Evolutionary conservation across 2,888 invertebrate genomes (phyloP), one percentile per base, ranked within the genome.

Genomic region (Phyllotreta striolata): DNA sequence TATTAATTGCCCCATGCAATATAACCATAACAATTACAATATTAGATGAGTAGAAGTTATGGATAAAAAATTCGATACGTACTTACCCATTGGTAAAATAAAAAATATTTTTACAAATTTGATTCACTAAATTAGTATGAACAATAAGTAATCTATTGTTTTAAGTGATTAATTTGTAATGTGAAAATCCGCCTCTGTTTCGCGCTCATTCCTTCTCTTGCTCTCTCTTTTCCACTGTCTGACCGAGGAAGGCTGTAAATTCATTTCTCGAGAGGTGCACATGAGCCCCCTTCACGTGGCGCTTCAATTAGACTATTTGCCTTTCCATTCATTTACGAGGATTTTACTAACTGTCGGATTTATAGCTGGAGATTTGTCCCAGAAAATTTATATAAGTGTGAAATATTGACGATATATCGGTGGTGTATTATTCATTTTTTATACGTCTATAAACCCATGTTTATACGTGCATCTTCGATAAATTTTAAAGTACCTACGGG

Each of bases 301-400:
- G 75, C 77, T 78, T 78, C 80, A 78, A 79, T 80, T 81, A 80
- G 80, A 80, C 79, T 79, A 80, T 81, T 80, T 80, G 80, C 79
- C 78, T 79, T 79, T 79, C 75, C 79, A 79, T 79, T 80, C 78
- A 78, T 80, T 79, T 75, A 77, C 75, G 78, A 78, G 80, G 80
- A 80, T 81, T 80, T 80, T 80, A 79, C 80, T 78, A 80, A 80
- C 80, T 79, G 79, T 76, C 77, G 74, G 77, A 80, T 80, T 80
- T 80, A 81, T 80, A 75, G 78, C 76, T 68, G 62, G 70, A 79
- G 79, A 79, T 80, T 80, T 80, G 78, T 77, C 77, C 73, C 71
- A 68, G 76, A 72, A 74, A 76, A 79, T 78, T 77, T 78, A 79
- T 79, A 74, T 74, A 77, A 75, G 76, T 77, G 77, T 77, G 77